A percentile compares a stretch with the other conserved stretches of the same genome.
phyloP scores from a whole-genome alignment of 2,113 vertebrate species.

The Pygoscelis adeliae region DNA sequence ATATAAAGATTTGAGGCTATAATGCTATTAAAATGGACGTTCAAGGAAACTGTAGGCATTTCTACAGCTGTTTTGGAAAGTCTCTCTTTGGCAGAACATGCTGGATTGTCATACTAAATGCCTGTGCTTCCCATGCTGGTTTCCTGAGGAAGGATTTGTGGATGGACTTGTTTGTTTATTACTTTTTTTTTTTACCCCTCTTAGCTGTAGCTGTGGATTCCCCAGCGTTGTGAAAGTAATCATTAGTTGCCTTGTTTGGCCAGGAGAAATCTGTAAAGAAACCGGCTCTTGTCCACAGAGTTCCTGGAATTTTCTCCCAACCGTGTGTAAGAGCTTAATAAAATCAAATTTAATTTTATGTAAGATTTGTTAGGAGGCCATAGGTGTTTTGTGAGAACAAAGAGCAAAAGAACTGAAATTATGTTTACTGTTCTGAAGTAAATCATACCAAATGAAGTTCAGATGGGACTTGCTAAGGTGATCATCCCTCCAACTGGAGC shows the following conservation, averaged over 20 bases:
- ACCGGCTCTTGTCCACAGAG: neutral
- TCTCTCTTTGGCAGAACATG: slow-evolving; percentile 28
- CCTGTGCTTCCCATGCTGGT: slow-evolving; percentile 43
- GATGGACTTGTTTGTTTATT: slow-evolving; percentile 13
- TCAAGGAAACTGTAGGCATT: slow-evolving; percentile 17
- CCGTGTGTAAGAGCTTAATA: slow-evolving; percentile 12
- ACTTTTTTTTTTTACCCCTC: neutral
- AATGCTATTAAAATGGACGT: neutral
- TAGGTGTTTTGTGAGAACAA: neutral
- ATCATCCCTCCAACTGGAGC: neutral
- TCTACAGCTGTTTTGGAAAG: slow-evolving; percentile 53
- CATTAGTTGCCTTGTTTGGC: slow-evolving; percentile 15
- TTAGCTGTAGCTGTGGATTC: slow-evolving; percentile 47
- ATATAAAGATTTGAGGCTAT: neutral
- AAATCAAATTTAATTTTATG: slow-evolving; percentile 18
- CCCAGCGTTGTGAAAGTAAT: slow-evolving; percentile 13
- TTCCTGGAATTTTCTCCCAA: slow-evolving; percentile 44
- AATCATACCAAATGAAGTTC: neutral
- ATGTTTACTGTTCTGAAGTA: neutral
- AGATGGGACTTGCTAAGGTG: neutral
- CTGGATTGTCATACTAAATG: slow-evolving; percentile 55
- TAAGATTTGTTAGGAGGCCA: neutral
- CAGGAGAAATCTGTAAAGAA: slow-evolving; percentile 10
- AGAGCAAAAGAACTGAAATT: neutral
- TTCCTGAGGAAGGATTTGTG: slow-evolving; percentile 63